Percentiles rank a stretch among this genome's conserved stretches.
Evolutionary conservation across 1,140 invertebrate genomes (phyloP).

Genomic region (Zaprionus tsacasi): DNA sequence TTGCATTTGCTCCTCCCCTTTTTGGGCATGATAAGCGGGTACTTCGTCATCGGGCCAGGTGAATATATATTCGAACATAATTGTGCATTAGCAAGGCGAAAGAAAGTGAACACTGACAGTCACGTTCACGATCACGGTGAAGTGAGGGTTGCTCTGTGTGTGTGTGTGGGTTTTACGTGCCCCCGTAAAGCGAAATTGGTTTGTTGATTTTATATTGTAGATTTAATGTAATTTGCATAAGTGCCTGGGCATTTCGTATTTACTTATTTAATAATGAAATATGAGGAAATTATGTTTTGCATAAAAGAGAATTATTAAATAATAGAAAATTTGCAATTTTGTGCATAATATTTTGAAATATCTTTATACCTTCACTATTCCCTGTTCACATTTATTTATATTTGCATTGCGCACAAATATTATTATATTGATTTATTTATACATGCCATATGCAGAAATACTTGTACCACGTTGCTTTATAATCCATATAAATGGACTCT

Average conservation of each 20-base stretch:
- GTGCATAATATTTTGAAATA: too few relatives aligned
- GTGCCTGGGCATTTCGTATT: not conserved
- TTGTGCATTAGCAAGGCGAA: conserved; percentile 41
- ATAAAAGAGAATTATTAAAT: not conserved
- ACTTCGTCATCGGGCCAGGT: conserved; percentile 27
- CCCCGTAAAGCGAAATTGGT: conserved; percentile 2
- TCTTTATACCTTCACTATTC: not conserved
- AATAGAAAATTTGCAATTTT: too few relatives aligned
- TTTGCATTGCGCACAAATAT: not conserved
- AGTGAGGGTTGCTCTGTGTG: conserved; percentile 22
- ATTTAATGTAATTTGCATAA: not conserved
- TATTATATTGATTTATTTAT: not conserved
- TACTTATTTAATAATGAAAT: not conserved
- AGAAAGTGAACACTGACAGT: conserved; percentile 68
- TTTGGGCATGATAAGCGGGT: conserved; percentile 7
- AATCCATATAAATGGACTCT: conserved; percentile 1
- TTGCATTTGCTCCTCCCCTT: conserved; percentile 27
- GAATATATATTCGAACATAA: conserved; percentile 18
- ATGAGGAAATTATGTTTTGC: not conserved
- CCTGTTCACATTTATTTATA: not conserved
- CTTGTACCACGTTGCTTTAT: not conserved
- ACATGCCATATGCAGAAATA: not conserved
- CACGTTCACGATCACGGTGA: conserved; percentile 60
- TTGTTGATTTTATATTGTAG: not conserved
- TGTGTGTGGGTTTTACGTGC: conserved; percentile 30